Percentiles rank a stretch among this genome's conserved stretches.
Evolutionary conservation across 2,797 vertebrate genomes (phyloP).

Genomic region (Alectoris magna): DNA sequence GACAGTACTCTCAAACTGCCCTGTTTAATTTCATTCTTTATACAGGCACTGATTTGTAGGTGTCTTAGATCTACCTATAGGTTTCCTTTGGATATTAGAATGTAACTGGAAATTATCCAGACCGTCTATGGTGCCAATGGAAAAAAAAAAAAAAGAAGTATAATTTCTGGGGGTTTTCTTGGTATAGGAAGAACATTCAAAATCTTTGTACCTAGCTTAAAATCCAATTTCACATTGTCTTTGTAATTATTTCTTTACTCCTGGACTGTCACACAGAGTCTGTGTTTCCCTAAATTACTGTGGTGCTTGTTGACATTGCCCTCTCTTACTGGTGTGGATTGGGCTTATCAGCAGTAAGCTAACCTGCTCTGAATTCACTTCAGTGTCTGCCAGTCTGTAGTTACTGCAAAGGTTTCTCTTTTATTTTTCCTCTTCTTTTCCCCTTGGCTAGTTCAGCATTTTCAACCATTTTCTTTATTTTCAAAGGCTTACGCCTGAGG

Average conservation of each 20-base stretch:
- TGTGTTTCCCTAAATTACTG: background rate
- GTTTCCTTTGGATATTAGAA: background rate
- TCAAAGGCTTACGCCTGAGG: conserved; percentile 59
- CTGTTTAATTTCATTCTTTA: background rate
- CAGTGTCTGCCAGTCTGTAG: conserved; percentile 33
- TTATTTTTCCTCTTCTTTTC: conserved; percentile 38
- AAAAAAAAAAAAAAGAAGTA: background rate
- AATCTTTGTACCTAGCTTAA: background rate
- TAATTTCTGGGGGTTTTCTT: background rate
- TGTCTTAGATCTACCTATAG: background rate
- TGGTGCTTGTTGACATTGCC: background rate
- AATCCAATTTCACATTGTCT: background rate
- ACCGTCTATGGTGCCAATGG: background rate
- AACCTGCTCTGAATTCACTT: conserved; percentile 61
- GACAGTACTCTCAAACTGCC: background rate
- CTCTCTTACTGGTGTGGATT: background rate
- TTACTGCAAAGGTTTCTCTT: conserved; percentile 41
- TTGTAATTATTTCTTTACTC: conserved; percentile 1
- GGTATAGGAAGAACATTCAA: background rate
- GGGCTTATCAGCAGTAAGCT: background rate
- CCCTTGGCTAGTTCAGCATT: conserved; percentile 56
- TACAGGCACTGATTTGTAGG: background rate
- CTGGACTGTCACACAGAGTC: background rate
- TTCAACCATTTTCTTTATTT: conserved; percentile 60
- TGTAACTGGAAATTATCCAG: background rate